phyloP scores from a whole-genome alignment of 2,888 invertebrate species.

The Seira musarum region DNA sequence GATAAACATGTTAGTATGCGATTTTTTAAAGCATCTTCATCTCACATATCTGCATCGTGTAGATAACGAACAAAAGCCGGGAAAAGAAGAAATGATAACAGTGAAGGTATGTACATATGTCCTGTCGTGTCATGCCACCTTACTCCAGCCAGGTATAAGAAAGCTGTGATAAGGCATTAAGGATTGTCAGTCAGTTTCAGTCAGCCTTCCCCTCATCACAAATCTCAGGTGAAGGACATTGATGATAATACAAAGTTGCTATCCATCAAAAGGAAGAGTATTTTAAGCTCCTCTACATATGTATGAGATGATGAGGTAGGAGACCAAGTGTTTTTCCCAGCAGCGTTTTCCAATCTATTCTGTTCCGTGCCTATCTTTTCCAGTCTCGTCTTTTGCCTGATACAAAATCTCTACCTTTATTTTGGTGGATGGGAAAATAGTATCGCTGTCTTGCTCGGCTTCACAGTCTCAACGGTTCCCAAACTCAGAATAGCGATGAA shows the following conservation, averaged over 20 bases:
- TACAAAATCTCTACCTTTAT: no score
- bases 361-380: neutral
- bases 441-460: neutral
- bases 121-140: no score
- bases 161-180: no score
- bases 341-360: neutral
- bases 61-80: neutral
- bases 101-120: neutral
- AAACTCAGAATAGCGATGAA: no score
- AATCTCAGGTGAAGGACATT: constrained; percentile 28
- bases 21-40: neutral
- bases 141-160: no score
- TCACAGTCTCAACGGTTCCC: no score
- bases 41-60: neutral
- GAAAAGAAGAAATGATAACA: neutral
- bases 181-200: constrained; percentile 9
- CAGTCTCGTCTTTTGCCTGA: no score
- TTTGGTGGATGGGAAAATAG: neutral
- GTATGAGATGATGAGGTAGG: neutral
- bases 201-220: neutral
- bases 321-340: neutral
- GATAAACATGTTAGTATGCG: no score
- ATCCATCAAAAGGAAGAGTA: neutral
- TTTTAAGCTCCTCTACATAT: neutral
- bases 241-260: constrained; percentile 18